Evolutionary conservation across 1,140 invertebrate genomes (phyloP), one percentile per base, ranked within the genome.

Genomic region (Pseudomyrmex sp.): DNA sequence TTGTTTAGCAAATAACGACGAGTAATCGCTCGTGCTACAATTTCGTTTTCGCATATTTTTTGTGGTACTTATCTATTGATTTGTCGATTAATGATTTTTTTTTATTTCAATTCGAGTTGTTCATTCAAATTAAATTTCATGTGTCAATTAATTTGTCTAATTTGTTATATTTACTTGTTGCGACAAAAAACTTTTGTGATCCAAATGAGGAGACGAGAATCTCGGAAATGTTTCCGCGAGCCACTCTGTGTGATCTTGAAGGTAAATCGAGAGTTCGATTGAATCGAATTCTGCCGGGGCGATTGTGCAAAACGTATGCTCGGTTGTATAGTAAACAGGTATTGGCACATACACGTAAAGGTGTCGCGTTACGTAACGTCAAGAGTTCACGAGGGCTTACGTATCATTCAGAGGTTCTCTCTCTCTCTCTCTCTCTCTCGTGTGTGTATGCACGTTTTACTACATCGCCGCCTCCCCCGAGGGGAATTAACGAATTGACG

Each of bases 401-500:
- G 48, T 20, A 73, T 52, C 44, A 61, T 76, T 79, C 58, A 66
- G 70, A 69, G 63, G 48, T 46, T 77, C 5, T 35, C 5, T 35
- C 35, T 35, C 35, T 35, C 35, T 35, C 35, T 35, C 35, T 35
- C 5, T 35, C 35, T 35, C 35, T 35, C 35, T 35, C 35, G 35
- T 35, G 35, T 35, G 35, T 76, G 46, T 35, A 13, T 59, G 46
- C 75, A 66, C 62, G 13, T 70, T 35, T 35, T 35, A 48, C 18
- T 73, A 76, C 61, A 59, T 35, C 65, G 59, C 82, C 65, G 69
- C 48, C 35, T 35, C 5, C 35, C 35, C 61, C 63, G 63, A 79
- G 80, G 83, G 69, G 86, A 52, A 89, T 88, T 61, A 74, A 88
- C 84, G 87, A 89, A 89, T 88, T 85, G 79, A 88, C 84, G 87